Base-by-base conservation (phyloP, 2,113 vertebrate species). In the Myiagra hebetior region DNA sequence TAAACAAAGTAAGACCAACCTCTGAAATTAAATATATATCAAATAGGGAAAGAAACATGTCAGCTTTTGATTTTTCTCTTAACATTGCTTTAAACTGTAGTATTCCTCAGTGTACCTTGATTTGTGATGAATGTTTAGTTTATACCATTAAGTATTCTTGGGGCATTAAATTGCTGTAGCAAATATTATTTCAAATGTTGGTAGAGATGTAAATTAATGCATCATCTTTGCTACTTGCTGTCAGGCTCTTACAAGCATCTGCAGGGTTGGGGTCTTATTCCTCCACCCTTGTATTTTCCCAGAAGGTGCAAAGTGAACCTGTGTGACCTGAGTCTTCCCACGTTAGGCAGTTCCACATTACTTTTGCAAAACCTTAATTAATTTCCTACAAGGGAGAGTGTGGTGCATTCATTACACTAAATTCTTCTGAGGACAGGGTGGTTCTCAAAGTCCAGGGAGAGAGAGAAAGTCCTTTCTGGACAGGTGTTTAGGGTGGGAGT, bases 61-160 rank as follows among this genome's bases (percentile, higher is more conserved):
- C 15, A 49, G 53, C 50, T 89, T 89, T 23, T 24, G 50, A 27
- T 89, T 80, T 92, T 77, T 88, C 53, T 94, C 22, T 69, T 73
- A 64, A 68, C 35, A 28, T 31, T 94, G 41, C 67, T 91, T 93
- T 87, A 64, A 85, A 85, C 42, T 55, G 4, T 50, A 56, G 83
- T 70, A 39, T 49, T 93, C 68, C 78, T 93, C 90, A 83, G 3
- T 50, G 41, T 87, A 37, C 20, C 20, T 85, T 91, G 76, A 94
- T 86, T 95, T 89, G 69, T 60, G 91, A 72, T 76, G 30, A 90
- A 65, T 47, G 39, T 95, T 84, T 94, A 93, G 91, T 94, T 85
- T 67, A 75, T 93, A 42, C 60, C 46, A 63, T 67, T 55, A 94
- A 84, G 82, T 85, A 82, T 62, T 62, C 74, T 76, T 94, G 78